phyloP scores from a whole-genome alignment of 2,888 invertebrate species.

The Leptopilina syphax region DNA sequence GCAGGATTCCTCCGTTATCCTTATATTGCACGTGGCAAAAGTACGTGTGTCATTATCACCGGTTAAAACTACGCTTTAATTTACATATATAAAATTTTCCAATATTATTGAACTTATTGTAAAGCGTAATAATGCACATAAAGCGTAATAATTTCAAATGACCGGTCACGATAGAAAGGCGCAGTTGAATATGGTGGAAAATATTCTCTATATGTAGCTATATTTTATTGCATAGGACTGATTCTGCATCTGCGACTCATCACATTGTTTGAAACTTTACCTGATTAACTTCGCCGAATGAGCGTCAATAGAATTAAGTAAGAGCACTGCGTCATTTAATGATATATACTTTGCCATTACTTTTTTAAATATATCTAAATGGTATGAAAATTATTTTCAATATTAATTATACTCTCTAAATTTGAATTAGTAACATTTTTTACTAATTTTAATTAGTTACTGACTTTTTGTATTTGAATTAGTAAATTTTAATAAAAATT shows the following conservation, averaged over 20 bases:
- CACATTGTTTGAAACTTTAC: background rate
- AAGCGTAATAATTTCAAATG: background rate
- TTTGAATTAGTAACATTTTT: no score
- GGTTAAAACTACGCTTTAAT: background rate
- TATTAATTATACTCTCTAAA: no score
- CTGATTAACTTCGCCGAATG: background rate
- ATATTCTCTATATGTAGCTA: background rate
- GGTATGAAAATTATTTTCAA: no score
- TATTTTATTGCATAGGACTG: background rate
- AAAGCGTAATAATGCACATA: no score
- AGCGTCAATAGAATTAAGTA: background rate
- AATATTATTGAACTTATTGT: background rate
- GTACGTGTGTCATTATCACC: background rate
- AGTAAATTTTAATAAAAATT: no score
- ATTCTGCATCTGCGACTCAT: constrained; percentile 8
- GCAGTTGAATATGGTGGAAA: background rate
- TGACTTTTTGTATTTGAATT: no score
- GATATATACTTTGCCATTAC: background rate
- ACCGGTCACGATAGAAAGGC: background rate
- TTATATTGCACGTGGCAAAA: constrained; percentile 27
- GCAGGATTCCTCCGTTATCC: constrained; percentile 2
- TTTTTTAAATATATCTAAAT: background rate
- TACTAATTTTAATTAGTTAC: no score
- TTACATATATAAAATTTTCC: background rate
- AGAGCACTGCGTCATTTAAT: background rate